Conservation (phyloP, 1,140 invertebrate genomes). For the Platyscapa corneri region DNA sequence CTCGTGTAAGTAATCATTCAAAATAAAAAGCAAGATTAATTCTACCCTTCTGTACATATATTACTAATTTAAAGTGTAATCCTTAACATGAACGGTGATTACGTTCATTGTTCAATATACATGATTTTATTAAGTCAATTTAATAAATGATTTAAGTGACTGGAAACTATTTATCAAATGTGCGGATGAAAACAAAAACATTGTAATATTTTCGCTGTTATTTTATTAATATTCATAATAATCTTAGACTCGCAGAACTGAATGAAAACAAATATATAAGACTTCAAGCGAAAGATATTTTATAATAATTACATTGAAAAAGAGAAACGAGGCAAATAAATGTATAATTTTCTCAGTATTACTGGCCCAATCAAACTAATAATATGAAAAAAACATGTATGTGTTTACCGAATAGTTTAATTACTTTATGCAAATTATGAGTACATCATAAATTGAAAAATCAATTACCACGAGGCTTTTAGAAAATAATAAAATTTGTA, state of each 20-base stretch:
- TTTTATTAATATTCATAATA: constrained; percentile 20
- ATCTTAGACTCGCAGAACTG: not conserved
- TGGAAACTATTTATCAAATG: not conserved
- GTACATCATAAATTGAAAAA: too few relatives aligned
- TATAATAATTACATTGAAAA: constrained; percentile 6
- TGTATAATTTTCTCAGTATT: not conserved
- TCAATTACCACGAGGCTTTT: too few relatives aligned
- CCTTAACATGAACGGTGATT: not conserved
- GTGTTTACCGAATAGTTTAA: too few relatives aligned
- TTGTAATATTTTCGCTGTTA: constrained; percentile 2
- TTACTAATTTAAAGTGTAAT: not conserved
- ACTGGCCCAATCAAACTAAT: too few relatives aligned
- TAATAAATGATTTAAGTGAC: not conserved
- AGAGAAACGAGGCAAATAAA: not conserved
- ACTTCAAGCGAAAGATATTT: constrained; percentile 1
- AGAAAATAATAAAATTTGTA: too few relatives aligned
- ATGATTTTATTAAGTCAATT: constrained; percentile 5
- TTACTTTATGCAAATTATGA: not conserved
- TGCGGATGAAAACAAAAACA: constrained; percentile 6
- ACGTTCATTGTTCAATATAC: not conserved
- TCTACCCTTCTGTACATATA: not conserved
- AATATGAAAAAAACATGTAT: too few relatives aligned
- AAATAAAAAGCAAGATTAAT: not conserved
- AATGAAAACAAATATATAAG: constrained; percentile 6
- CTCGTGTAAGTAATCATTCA: not conserved